Percentiles rank a stretch among this genome's conserved stretches.
phyloP scores from a whole-genome alignment of 2,113 vertebrate genomes.

The Scytalopus superciliaris region DNA sequence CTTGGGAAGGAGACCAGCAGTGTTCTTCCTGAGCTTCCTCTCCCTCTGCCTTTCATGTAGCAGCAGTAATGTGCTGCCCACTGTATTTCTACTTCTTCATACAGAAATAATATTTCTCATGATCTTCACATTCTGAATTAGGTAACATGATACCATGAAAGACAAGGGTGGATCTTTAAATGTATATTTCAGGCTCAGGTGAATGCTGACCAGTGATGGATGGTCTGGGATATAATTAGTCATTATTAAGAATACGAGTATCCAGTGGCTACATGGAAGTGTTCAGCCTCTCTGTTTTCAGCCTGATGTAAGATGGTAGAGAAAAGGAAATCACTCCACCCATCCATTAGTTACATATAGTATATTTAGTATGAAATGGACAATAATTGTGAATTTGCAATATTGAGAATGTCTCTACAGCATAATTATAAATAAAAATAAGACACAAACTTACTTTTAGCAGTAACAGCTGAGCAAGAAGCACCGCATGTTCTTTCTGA shows the following conservation, averaged over 20 bases:
- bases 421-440: background rate
- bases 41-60: fast-evolving
- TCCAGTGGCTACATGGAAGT: background rate
- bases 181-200: background rate
- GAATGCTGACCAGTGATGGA: background rate
- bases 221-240: background rate
- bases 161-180: background rate
- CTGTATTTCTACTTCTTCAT: background rate
- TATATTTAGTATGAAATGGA: background rate
- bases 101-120: background rate
- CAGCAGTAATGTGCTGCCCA: fast-evolving
- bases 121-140: background rate
- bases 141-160: background rate
- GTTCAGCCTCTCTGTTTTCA: background rate
- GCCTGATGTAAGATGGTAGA: background rate
- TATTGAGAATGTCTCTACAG: background rate
- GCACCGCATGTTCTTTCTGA: background rate
- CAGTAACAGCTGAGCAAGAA: background rate
- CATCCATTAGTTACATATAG: background rate
- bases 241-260: background rate
- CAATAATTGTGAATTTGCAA: background rate
- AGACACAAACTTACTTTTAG: background rate
- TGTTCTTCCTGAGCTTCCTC: background rate
- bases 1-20: background rate
- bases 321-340: background rate